A percentile compares a stretch with the other conserved stretches of the same genome.
Conservation (phyloP, 2,888 invertebrate genomes). For the Chrysopilus asiliformis region DNA sequence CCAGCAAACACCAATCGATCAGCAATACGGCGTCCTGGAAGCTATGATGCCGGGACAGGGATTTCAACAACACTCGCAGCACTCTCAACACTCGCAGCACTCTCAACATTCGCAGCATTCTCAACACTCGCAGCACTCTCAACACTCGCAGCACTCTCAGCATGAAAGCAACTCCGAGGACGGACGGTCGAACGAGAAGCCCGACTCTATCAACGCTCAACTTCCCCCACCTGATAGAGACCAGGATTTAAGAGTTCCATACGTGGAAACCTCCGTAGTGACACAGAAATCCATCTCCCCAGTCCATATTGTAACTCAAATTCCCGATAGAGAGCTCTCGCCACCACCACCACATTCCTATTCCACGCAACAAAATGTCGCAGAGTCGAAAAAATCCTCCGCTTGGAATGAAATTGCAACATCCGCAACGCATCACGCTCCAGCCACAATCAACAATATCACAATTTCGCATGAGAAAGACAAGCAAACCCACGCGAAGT, state of each 20-base stretch:
- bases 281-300: slow-evolving; percentile 9
- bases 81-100: too few species aligned
- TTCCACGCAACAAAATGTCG: neutral
- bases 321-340: neutral
- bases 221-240: slow-evolving; percentile 27
- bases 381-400: neutral
- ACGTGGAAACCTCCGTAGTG: slow-evolving; percentile 19
- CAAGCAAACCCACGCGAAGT: slow-evolving; percentile 12
- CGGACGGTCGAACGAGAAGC: slow-evolving; percentile 1
- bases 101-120: too few species aligned
- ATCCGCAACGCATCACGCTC: neutral
- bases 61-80: too few species aligned
- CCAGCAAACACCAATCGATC: neutral
- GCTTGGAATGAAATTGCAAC: neutral
- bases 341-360: neutral
- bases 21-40: neutral
- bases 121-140: neutral
- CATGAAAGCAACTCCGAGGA: neutral
- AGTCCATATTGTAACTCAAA: neutral
- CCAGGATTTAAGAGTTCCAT: slow-evolving; percentile 21
- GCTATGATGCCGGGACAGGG: too few species aligned
- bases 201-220: slow-evolving; percentile 29
- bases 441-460: neutral
- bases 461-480: slow-evolving; percentile 16
- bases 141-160: neutral